Evolutionary conservation across 2,797 vertebrate genomes (phyloP), one percentile per base, ranked within the genome.

Genomic region (Amblyraja radiata): DNA sequence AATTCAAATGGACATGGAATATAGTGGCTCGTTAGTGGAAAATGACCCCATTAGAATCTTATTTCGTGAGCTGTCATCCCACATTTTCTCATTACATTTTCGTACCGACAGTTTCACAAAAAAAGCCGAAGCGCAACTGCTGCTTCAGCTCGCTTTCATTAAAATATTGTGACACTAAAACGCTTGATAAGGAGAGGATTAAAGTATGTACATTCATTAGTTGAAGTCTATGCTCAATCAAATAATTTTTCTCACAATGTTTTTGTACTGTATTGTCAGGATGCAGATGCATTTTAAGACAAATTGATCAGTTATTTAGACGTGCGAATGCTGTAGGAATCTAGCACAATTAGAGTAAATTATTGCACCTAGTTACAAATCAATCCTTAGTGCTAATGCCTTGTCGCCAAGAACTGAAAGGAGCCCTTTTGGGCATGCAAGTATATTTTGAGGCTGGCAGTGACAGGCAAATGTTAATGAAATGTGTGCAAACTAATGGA

Each of bases 1-100:
- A 86, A 86, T 65, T 86, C 63, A 63, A 32, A 32, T 63, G 58
- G 83, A 63, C 83, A 63, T 8, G 16, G 5, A 65, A 61, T 18
- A 25, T 18, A 16, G 83, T 86, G 61, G 32, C 58, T 63, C 61
- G 8, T 63, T 28, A 86, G 61, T 63, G 61, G 25, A 86, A 86
- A 61, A 86, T 32, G 58, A 86, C 83, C 83, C 28, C 28, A 86
- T 32, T 65, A 86, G 25, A 32, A 86, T 63, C 83, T 86, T 86
- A 65, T 32, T 86, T 58, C n/a, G 83, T 63, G 13, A 63, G 83
- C 28, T 65, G 58, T 28, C 83, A 86, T n/a, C 28, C 28, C 83
- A 63, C 28, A 86, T 86, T 11, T 86, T 86, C 83, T 86, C 58
- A n/a, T 7, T 63, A 18, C 83, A 86, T 63, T 86, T 8, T n/a